Conservation (phyloP, 2,113 vertebrate genomes). For the Indri indri region DNA sequence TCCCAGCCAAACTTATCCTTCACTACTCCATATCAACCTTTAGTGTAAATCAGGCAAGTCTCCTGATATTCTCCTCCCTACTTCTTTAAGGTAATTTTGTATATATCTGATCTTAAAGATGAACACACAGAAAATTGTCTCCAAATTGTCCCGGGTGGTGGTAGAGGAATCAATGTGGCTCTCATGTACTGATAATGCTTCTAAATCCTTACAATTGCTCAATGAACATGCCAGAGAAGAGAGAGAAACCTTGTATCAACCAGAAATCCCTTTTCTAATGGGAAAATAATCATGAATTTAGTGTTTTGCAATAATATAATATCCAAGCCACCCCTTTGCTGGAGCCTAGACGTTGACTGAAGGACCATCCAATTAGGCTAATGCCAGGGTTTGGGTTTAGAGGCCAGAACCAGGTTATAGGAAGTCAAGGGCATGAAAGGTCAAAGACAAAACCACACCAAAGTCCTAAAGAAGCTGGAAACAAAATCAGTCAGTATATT, state of each 20-base stretch:
- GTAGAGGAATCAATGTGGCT: background rate
- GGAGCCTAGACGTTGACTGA: background rate
- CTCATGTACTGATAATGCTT: background rate
- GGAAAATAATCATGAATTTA: constrained; percentile 19
- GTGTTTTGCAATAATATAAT: background rate
- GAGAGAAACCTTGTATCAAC: background rate
- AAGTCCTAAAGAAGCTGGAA: background rate
- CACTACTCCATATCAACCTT: background rate
- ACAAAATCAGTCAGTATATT: background rate
- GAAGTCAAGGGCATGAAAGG: background rate
- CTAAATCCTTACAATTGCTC: background rate
- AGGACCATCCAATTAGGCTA: background rate
- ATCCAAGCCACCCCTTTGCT: background rate
- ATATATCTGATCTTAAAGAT: background rate
- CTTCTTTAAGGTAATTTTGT: background rate
- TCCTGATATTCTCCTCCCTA: background rate
- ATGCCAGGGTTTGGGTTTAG: background rate
- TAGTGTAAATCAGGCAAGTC: background rate
- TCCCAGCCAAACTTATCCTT: constrained; percentile 13
- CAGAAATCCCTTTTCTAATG: background rate
- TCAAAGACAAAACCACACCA: background rate
- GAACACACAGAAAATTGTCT: background rate
- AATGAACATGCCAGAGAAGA: background rate
- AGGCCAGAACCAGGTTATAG: background rate
- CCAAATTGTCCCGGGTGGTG: background rate